Evolutionary conservation across 1,140 invertebrate species (phyloP).

Genomic region (Rhagoletis pomonella): DNA sequence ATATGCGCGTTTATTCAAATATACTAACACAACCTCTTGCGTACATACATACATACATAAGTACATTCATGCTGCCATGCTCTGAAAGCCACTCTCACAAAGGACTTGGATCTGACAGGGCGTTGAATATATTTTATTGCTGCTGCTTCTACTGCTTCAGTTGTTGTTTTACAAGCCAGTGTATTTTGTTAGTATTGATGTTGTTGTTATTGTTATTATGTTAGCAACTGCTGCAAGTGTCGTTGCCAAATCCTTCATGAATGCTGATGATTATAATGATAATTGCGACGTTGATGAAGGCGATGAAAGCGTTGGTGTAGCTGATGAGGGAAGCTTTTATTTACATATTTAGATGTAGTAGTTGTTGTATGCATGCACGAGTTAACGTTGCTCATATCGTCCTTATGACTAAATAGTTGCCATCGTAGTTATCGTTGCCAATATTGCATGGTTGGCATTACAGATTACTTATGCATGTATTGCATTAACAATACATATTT

Average conservation of each 20-base stretch:
- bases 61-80: too few species aligned
- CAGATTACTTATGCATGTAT: background rate
- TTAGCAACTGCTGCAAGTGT: background rate
- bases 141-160: background rate
- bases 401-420: slow-evolving; percentile 21
- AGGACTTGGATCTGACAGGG: background rate
- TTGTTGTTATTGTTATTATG: background rate
- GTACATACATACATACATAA: background rate
- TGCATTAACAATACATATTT: background rate
- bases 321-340: background rate
- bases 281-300: slow-evolving; percentile 37
- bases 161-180: background rate
- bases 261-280: slow-evolving; percentile 49
- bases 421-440: slow-evolving; percentile 12
- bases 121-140: slow-evolving; percentile 29
- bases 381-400: background rate
- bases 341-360: background rate
- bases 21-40: background rate
- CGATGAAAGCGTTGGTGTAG: background rate
- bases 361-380: background rate
- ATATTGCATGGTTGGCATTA: background rate
- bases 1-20: slow-evolving; percentile 43
- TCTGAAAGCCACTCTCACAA: background rate
- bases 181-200: background rate
- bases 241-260: slow-evolving; percentile 50